Evolutionary conservation across 2,113 vertebrate species (phyloP).

Genomic region (Edolisoma coerulescens): DNA sequence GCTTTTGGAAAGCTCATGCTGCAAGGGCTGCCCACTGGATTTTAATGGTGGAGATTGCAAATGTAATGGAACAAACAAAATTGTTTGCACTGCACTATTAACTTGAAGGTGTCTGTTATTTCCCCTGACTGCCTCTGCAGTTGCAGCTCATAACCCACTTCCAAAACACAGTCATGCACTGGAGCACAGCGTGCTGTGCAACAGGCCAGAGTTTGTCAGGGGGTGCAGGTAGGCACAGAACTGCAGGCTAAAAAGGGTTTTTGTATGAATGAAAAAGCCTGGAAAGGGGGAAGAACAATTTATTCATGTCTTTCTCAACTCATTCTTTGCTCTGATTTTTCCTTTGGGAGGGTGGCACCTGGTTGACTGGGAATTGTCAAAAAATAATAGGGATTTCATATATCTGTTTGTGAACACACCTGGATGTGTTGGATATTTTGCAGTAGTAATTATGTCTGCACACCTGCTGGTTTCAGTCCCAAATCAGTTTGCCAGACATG

Average conservation of each 20-base stretch:
- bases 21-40: neutral
- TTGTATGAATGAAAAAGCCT: neutral
- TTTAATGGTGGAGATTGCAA: neutral
- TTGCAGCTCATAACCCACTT: neutral
- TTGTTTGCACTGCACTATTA: neutral
- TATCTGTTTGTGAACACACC: slow-evolving; percentile 57
- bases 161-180: rapidly evolving
- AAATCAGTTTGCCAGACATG: slow-evolving; percentile 59
- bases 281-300: neutral
- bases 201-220: neutral
- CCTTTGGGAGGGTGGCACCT: slow-evolving; percentile 53
- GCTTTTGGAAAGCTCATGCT: neutral
- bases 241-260: neutral
- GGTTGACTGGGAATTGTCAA: slow-evolving; percentile 41
- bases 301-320: neutral
- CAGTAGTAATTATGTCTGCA: slow-evolving; percentile 59
- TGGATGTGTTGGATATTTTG: slow-evolving; percentile 48
- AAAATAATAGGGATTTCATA: slow-evolving; percentile 50
- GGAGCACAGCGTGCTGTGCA: neutral
- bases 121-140: neutral
- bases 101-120: neutral
- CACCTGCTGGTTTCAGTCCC: slow-evolving; percentile 54
- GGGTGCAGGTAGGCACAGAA: neutral
- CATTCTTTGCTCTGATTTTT: slow-evolving; percentile 20
- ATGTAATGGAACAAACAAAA: neutral